Percentiles rank a stretch among this genome's conserved stretches.
Conservation (phyloP, 1,140 invertebrate genomes). For the Ridgeia piscesae region DNA sequence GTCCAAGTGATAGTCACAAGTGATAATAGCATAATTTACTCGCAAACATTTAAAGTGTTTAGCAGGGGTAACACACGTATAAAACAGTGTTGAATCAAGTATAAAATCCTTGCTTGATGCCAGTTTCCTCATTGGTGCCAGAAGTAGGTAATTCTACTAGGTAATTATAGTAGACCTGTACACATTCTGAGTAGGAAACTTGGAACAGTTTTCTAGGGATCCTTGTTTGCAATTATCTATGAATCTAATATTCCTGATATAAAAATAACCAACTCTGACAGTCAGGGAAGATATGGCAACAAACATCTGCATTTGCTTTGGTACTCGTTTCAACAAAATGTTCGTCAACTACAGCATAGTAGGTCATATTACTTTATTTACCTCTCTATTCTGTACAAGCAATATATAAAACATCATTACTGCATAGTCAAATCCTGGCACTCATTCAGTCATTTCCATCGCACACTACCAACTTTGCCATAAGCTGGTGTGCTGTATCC, state of each 20-base stretch:
- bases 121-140: too few species aligned
- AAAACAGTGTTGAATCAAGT: too few species aligned
- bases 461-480: background rate
- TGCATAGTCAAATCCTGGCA: background rate
- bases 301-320: background rate
- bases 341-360: background rate
- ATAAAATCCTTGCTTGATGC: too few species aligned
- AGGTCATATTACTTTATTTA: background rate
- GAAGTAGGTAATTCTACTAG: too few species aligned
- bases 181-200: too few species aligned
- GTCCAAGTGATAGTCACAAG: background rate
- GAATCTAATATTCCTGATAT: too few species aligned
- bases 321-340: background rate
- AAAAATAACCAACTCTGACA: background rate
- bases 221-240: too few species aligned
- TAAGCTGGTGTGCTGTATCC: background rate
- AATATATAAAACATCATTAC: background rate
- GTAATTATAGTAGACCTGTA: too few species aligned
- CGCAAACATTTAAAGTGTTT: background rate
- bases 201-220: too few species aligned
- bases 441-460: background rate
- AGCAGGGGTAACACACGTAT: background rate
- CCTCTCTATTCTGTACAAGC: background rate
- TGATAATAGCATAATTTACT: background rate
- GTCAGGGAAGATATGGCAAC: background rate